Evolutionary conservation across 2,888 invertebrate genomes (phyloP).

Genomic region (Ariolimax columbianus): DNA sequence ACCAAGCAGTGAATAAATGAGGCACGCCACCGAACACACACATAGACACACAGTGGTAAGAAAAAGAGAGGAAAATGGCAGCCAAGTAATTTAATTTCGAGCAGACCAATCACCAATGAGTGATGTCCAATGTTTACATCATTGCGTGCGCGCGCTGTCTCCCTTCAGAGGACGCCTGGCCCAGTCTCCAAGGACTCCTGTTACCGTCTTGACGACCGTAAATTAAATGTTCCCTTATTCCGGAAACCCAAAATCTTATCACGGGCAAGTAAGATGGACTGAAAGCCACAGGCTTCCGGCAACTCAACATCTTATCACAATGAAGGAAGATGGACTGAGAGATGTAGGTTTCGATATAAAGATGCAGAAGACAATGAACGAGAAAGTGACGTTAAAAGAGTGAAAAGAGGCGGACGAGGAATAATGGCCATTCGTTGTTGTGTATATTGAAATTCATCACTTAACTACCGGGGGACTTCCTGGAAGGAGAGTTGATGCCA

Average conservation of each 20-base stretch:
- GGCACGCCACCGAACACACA: no score
- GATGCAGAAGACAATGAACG: background rate
- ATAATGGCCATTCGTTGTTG: background rate
- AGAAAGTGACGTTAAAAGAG: background rate
- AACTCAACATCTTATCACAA: no score
- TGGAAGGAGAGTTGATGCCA: background rate
- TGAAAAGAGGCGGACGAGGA: background rate
- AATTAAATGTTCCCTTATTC: slow-evolving; percentile 32
- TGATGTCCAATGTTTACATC: slow-evolving; percentile 33
- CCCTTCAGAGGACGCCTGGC: background rate
- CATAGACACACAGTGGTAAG: background rate
- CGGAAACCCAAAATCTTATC: slow-evolving; percentile 17
- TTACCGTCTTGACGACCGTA: background rate
- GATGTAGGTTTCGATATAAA: background rate
- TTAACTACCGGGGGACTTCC: background rate
- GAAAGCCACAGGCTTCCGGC: background rate
- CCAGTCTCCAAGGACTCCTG: background rate
- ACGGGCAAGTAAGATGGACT: background rate
- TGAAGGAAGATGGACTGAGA: background rate
- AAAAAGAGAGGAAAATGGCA: no score
- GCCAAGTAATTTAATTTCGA: background rate
- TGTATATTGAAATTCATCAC: slow-evolving; percentile 10
- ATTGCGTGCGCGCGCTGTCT: background rate
- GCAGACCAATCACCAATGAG: slow-evolving; percentile 32
- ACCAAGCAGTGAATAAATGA: no score